phyloP scores from a whole-genome alignment of 2,797 vertebrate species.

The Fratercula arctica region DNA sequence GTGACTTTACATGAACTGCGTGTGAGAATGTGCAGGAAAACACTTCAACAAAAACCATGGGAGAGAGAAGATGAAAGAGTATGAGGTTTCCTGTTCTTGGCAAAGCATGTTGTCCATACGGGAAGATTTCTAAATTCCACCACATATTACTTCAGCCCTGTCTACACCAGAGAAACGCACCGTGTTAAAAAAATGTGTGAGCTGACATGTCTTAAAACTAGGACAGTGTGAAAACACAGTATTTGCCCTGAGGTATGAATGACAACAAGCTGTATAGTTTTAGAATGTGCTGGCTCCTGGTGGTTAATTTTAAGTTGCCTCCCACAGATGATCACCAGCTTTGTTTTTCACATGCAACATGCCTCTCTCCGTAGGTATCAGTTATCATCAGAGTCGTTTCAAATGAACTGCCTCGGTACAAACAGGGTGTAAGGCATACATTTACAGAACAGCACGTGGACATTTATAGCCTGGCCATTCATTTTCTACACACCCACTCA shows the following conservation, averaged over 20 bases:
- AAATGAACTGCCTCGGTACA: background rate
- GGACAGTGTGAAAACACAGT: background rate
- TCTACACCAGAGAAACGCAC: background rate
- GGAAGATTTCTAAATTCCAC: background rate
- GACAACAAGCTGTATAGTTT: constrained; percentile 2
- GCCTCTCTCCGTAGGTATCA: background rate
- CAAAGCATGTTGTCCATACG: background rate
- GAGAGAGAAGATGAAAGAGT: background rate
- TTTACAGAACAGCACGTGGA: background rate
- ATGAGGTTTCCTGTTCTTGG: constrained; percentile 8
- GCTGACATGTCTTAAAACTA: background rate
- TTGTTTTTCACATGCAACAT: background rate
- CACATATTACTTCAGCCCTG: background rate
- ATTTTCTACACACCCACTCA: background rate
- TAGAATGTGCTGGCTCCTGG: background rate
- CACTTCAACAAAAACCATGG: background rate
- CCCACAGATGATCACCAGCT: background rate
- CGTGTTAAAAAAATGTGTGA: background rate
- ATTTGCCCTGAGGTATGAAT: background rate
- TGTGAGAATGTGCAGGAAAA: background rate
- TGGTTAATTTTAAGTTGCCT: background rate
- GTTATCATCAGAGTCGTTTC: background rate
- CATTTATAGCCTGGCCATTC: background rate
- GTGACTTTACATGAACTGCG: background rate
- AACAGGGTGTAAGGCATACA: background rate